A percentile compares a stretch with the other conserved stretches of the same genome.
Evolutionary conservation across 2,797 vertebrate species (phyloP).

Genomic region (Sebastes matsubarae): DNA sequence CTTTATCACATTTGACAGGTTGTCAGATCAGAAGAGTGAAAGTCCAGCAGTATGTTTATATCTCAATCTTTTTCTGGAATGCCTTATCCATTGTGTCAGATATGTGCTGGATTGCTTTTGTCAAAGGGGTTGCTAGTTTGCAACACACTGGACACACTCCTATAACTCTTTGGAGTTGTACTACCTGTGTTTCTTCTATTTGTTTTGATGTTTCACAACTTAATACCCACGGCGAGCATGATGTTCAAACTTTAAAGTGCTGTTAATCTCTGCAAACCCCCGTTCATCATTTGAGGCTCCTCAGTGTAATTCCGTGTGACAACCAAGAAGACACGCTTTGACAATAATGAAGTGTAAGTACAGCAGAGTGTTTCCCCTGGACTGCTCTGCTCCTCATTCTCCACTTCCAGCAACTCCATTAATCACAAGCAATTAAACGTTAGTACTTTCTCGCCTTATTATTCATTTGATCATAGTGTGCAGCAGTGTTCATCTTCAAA

Average conservation of each 20-base stretch:
- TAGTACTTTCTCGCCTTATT: slow-evolving; percentile 3
- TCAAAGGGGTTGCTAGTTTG: not conserved
- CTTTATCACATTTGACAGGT: slow-evolving; percentile 14
- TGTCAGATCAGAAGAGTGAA: not conserved
- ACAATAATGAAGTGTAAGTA: slow-evolving; percentile 54
- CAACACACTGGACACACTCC: not conserved
- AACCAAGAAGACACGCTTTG: slow-evolving; percentile 27
- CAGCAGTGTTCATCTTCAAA: not conserved
- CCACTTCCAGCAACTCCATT: slow-evolving; percentile 11
- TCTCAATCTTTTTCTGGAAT: slow-evolving; percentile 1
- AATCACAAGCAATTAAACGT: slow-evolving; percentile 40
- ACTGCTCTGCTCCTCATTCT: slow-evolving; percentile 13
- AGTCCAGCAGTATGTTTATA: not conserved
- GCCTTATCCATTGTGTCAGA: not conserved
- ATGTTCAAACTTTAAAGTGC: slow-evolving; percentile 31
- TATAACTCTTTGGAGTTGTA: not conserved
- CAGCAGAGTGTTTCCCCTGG: slow-evolving; percentile 37
- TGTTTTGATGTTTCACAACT: slow-evolving; percentile 10
- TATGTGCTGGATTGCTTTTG: not conserved
- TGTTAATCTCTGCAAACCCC: slow-evolving; percentile 8
- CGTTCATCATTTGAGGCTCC: slow-evolving; percentile 18
- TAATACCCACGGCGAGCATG: not conserved
- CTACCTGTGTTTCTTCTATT: not conserved
- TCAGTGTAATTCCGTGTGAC: slow-evolving; percentile 26
- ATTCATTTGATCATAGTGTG: slow-evolving; percentile 17